A percentile compares a stretch with the other conserved stretches of the same genome.
Evolutionary conservation across 1,140 invertebrate species (phyloP).

Genomic region (Coelopa frigida): DNA sequence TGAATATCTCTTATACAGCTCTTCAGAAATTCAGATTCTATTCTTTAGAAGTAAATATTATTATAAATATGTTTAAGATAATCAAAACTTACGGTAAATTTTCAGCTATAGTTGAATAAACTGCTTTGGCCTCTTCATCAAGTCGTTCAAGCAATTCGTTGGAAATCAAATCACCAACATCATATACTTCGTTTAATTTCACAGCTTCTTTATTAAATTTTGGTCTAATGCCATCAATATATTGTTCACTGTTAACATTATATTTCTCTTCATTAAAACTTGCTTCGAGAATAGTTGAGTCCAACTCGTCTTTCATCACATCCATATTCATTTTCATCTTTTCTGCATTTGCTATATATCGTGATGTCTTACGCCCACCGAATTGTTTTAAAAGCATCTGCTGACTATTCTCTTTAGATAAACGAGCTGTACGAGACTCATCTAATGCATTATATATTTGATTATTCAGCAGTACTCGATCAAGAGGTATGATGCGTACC

Average conservation of each 20-base stretch:
- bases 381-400: constrained; percentile 34
- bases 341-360: constrained; percentile 25
- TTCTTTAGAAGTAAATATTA: constrained; percentile 14
- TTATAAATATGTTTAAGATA: not conserved
- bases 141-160: constrained; percentile 23
- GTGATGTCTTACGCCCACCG: constrained; percentile 33
- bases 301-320: constrained; percentile 31
- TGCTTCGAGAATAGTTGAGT: constrained; percentile 26
- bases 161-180: constrained; percentile 29
- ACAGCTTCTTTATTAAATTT: constrained; percentile 28
- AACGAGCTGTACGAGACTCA: not conserved
- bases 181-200: constrained; percentile 24
- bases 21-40: constrained; percentile 31
- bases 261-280: constrained; percentile 25
- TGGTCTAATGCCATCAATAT: constrained; percentile 25
- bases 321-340: constrained; percentile 36
- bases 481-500: constrained; percentile 26
- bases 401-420: constrained; percentile 19
- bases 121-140: constrained; percentile 36
- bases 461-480: constrained; percentile 29
- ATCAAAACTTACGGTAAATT: constrained; percentile 26
- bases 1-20: constrained; percentile 22
- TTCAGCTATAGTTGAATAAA: constrained; percentile 19
- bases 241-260: constrained; percentile 7
- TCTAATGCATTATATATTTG: constrained; percentile 27